Percentiles rank a stretch among this genome's conserved stretches.
Conservation (phyloP, 2,888 invertebrate genomes). For the Hydrotaea diabolus region DNA sequence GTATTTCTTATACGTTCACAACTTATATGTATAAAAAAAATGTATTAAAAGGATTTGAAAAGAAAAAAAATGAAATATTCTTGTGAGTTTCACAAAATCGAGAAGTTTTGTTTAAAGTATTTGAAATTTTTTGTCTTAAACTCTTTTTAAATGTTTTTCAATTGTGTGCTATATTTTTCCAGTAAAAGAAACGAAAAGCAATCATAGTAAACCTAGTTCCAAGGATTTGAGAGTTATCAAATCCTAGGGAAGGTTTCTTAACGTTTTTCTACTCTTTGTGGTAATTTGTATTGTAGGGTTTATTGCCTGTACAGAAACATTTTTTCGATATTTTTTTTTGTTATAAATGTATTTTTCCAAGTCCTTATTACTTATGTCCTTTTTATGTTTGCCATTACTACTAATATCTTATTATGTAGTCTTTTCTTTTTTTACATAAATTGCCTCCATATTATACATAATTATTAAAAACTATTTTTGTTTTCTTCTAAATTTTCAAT, state of each 20-base stretch:
- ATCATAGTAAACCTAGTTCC: background rate
- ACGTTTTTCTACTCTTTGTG: background rate
- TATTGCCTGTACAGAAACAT: background rate
- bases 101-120: conserved; percentile 17
- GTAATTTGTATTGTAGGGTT: background rate
- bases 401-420: background rate
- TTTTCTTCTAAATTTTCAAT: background rate
- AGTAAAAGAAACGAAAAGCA: background rate
- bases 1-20: conserved; percentile 4
- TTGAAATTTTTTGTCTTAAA: background rate
- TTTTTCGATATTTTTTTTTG: background rate
- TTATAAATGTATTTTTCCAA: background rate
- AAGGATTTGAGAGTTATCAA: background rate
- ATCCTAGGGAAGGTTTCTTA: background rate
- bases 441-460: conserved; percentile 1
- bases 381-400: conserved; percentile 2
- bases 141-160: conserved; percentile 9
- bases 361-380: background rate
- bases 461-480: background rate
- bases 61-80: background rate
- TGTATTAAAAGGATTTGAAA: background rate
- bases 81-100: background rate
- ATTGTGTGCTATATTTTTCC: conserved; percentile 24
- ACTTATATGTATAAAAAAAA: background rate
- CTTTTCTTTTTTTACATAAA: background rate